Base-by-base conservation (phyloP, 2,888 invertebrate species). In the Diadegma fenestrale region DNA sequence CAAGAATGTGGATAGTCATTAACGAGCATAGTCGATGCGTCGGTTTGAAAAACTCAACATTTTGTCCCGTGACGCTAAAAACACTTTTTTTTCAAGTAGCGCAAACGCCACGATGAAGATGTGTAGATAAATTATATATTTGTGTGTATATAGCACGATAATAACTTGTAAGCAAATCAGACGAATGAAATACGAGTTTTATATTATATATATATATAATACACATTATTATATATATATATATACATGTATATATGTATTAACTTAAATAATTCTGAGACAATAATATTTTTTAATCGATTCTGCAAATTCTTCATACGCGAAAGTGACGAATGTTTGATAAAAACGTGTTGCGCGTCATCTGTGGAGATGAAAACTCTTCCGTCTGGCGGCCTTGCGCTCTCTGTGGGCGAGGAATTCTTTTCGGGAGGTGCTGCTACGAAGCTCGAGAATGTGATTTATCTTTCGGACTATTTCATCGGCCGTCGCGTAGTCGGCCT, bases 391-490 rank as follows among this genome's bases (percentile, higher is more conserved):
- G 33, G 95, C 94, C 94, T 97, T 97, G 87, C 95, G 96, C 91
- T 97, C 97, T 92, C 96, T 96, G 72, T 96, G 95, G 64, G 96
- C 96, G 88, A 98, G 95, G 94, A 98, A 99, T 92, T 98, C 98
- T 88, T 97, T 96, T 68, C 98, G 95, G 86, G 97, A 96, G 5
- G 96, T 95, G 92, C 97, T 98, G 75, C 97, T 96, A 87, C 97
- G 95, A 89, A 98, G 95, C 91, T 98, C 97, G 84, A 99, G 94
- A 86, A 98, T 98, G 84, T 97, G 96, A 94, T 97, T 97, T 14
- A 99, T 95, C 94, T 98, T 98, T 87, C 97, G 96, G 0, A 98
- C 97, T 69, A 99, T 98, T 93, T 98, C 97, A 88, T 96, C 96
- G 0, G 97, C 98, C 1, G 95, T 96, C 4, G 95, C 95, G 68